Percentiles rank a stretch among this genome's conserved stretches.
phyloP scores from a whole-genome alignment of 2,797 vertebrate genomes.

The Acipenser ruthenus region DNA sequence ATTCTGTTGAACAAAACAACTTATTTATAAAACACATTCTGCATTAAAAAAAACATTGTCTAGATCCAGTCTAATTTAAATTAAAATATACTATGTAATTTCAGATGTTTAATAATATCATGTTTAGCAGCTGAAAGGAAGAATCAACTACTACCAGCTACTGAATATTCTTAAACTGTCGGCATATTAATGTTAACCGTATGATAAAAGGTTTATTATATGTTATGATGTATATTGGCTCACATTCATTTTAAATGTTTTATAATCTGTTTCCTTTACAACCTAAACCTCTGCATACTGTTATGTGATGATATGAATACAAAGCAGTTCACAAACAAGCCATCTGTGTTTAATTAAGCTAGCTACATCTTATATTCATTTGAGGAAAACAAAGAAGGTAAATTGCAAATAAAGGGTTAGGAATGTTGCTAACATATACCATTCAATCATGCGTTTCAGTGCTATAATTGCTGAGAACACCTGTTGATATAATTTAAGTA shows the following conservation, averaged over 20 bases:
- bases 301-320: constrained; percentile 38
- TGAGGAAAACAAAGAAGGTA: constrained; percentile 65
- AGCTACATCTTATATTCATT: constrained; percentile 63
- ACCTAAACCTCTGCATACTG: constrained; percentile 43
- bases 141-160: no score
- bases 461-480: constrained; percentile 56
- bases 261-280: constrained; percentile 13
- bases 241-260: constrained; percentile 13
- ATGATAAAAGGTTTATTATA: not conserved
- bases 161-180: not conserved
- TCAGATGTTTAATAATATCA: not conserved
- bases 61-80: not conserved
- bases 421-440: constrained; percentile 36
- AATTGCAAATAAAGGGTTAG: constrained; percentile 64
- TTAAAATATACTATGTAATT: not conserved
- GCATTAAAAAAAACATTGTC: not conserved
- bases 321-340: constrained; percentile 41
- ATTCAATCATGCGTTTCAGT: constrained; percentile 39
- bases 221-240: constrained; percentile 1
- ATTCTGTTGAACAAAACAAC: not conserved
- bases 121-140: not conserved
- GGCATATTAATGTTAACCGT: not conserved
- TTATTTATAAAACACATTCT: not conserved
- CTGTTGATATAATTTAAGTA: constrained; percentile 49
- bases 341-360: constrained; percentile 69